Base-by-base conservation (phyloP, 1,140 invertebrate genomes). In the Neodiprion fabricii region DNA sequence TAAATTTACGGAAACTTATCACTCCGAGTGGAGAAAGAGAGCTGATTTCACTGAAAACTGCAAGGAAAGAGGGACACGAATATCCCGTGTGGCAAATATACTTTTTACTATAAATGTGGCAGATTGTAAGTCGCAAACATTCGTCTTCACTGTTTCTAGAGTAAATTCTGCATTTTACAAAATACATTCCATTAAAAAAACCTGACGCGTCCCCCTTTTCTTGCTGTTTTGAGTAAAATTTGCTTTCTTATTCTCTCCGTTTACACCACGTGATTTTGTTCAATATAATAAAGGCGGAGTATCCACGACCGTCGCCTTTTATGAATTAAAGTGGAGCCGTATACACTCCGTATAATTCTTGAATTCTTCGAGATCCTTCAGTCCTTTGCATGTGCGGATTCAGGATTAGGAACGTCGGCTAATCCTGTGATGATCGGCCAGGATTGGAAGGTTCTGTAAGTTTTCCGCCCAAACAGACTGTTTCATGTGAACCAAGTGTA, bases 401-500 rank as follows among this genome's bases (percentile, higher is more conserved):
- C n/a, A 8, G 53, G 9, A 3, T 40, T 5, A 2, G 28, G 28
- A 40, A 40, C 0, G 28, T 40, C 28, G 2, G 28, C 2, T 3
- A 5, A 40, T 61, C 53, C 53, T 61, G 11, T 61, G 72, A 75
- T 74, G 66, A 79, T 75, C 72, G 72, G 67, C 68, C 70, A 69
- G 75, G 40, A 7, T 47, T 23, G 74, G 77, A 74, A 66, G 70
- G 78, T 81, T 80, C 77, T 81, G 65, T 70, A 80, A 81, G 81
- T 78, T 75, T 79, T 82, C 71, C 78, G 77, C 74, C 79, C 81
- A 84, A 83, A 79, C 77, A 77, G 79, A 70, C 78, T 79, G 75
- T 81, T 82, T 84, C 80, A 81, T 82, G 80, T 81, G 81, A 79
- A 70, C 67, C 76, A 80, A 84, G 77, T 84, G 84, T 84, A 84